Evolutionary conservation across 2,888 invertebrate species (phyloP).

Genomic region (Phortica okadai): DNA sequence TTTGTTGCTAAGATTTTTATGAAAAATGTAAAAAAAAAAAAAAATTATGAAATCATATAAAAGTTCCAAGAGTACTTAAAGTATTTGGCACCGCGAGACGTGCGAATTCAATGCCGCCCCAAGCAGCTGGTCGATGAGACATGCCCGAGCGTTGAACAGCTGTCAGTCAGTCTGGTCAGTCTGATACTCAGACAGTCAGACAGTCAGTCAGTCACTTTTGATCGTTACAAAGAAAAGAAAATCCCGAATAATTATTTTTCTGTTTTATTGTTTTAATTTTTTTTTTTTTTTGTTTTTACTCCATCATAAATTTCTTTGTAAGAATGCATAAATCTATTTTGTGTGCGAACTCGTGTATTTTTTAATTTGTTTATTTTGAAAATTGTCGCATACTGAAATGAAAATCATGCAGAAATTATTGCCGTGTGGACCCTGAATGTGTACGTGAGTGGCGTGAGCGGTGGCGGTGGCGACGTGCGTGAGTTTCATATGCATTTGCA

Average conservation of each 20-base stretch:
- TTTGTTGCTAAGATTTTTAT: not conserved
- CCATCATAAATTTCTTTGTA: constrained; percentile 64
- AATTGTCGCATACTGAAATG: constrained; percentile 39
- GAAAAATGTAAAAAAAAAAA: not conserved
- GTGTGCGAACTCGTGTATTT: constrained; percentile 42
- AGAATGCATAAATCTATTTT: constrained; percentile 65
- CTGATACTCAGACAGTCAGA: not conserved
- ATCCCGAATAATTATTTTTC: not conserved
- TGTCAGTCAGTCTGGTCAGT: not conserved
- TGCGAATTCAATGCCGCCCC: not conserved
- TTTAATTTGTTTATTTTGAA: constrained; percentile 64
- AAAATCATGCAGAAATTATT: constrained; percentile 16
- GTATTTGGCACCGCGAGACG: not conserved
- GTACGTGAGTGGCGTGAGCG: not conserved
- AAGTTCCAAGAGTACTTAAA: constrained; percentile 4
- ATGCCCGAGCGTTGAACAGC: too few relatives aligned
- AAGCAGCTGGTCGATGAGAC: not conserved
- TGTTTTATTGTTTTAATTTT: too few relatives aligned
- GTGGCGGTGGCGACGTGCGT: not conserved
- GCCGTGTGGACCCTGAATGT: not conserved
- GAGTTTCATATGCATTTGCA: not conserved
- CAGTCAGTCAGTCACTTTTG: not conserved
- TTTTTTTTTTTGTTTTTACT: constrained; percentile 53
- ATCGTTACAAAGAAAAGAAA: not conserved
- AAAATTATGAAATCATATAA: not conserved